Percentiles rank a stretch among this genome's conserved stretches.
Conservation (phyloP, 2,888 invertebrate species). For the Plebejus anna region DNA sequence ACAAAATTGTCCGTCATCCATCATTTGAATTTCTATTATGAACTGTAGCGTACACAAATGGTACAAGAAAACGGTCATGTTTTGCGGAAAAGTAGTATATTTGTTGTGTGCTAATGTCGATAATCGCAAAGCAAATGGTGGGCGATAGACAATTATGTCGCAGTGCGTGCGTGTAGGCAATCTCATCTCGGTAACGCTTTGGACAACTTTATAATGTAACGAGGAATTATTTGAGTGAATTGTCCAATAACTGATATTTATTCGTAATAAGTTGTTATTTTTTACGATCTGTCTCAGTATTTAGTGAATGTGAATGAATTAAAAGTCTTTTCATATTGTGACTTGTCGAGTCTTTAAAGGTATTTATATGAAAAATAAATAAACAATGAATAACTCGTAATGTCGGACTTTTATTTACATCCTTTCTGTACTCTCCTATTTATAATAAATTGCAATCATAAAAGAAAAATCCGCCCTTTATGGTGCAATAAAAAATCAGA, state of each 20-base stretch:
- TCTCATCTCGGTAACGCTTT: constrained; percentile 43
- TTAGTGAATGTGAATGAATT: constrained; percentile 68
- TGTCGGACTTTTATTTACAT: constrained; percentile 56
- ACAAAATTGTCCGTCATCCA: not conserved
- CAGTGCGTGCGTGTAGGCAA: not conserved
- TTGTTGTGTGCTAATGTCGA: not conserved
- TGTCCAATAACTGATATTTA: constrained; percentile 73
- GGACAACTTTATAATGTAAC: constrained; percentile 51
- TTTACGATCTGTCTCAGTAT: constrained; percentile 68
- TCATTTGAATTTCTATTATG: no score
- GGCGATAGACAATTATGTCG: not conserved
- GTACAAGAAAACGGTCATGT: not conserved
- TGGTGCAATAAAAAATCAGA: no score
- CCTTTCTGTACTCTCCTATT: not conserved
- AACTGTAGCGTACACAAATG: no score
- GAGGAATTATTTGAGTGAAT: constrained; percentile 70
- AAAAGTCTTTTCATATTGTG: constrained; percentile 73
- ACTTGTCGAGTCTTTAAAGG: constrained; percentile 76
- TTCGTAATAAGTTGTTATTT: constrained; percentile 74
- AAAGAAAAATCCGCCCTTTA: no score
- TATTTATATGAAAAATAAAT: constrained; percentile 75
- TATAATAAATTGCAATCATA: no score
- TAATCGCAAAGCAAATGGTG: not conserved
- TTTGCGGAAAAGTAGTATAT: not conserved
- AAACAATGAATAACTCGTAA: constrained; percentile 67